These are phyloP conservation scores for Drosophila serrata DNA, from an alignment of 1,140 invertebrate species.

Conservation along the genomic window DNA sequence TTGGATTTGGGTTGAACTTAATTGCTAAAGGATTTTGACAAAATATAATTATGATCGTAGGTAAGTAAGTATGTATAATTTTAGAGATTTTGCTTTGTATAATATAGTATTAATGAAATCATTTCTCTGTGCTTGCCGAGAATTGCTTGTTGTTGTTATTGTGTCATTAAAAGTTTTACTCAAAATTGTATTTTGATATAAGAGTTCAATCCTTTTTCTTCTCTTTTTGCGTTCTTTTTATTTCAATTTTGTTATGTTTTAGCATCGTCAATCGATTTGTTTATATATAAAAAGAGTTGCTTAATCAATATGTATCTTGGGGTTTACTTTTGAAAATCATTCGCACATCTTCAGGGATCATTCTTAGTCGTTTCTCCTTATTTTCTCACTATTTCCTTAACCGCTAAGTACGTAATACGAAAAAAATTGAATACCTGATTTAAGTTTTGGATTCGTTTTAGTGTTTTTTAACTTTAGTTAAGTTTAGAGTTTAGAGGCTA, in stretches of 20 bases:
- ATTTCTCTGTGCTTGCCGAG: conserved; percentile 44
- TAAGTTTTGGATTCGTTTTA: conserved; percentile 80
- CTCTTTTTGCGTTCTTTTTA: neutral
- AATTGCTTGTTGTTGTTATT: conserved; percentile 33
- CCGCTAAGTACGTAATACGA: conserved; percentile 57
- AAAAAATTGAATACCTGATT: conserved; percentile 82
- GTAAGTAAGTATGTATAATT: conserved; percentile 29
- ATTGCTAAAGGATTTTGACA: conserved; percentile 50
- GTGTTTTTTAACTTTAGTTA: conserved; percentile 36
- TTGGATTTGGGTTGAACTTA: conserved; percentile 48
- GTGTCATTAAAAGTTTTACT: conserved; percentile 63
- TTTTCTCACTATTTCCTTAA: conserved; percentile 28
- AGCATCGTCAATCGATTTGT: conserved; percentile 64
- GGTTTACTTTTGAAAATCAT: conserved; percentile 44
- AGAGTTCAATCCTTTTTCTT: conserved; percentile 57
- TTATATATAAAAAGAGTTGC: conserved; percentile 55
- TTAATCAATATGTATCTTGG: conserved; percentile 60
- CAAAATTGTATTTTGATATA: conserved; percentile 83
- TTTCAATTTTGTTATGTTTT: conserved; percentile 30
- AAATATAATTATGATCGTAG: conserved; percentile 46
- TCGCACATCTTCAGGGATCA: conserved; percentile 30
- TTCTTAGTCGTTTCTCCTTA: conserved; percentile 43
- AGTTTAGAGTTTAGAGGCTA: conserved; percentile 58
- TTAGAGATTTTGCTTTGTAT: conserved; percentile 24
- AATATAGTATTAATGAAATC: conserved; percentile 24